Conservation (phyloP, 2,113 vertebrate species). For the Peromyscus maniculatus region DNA sequence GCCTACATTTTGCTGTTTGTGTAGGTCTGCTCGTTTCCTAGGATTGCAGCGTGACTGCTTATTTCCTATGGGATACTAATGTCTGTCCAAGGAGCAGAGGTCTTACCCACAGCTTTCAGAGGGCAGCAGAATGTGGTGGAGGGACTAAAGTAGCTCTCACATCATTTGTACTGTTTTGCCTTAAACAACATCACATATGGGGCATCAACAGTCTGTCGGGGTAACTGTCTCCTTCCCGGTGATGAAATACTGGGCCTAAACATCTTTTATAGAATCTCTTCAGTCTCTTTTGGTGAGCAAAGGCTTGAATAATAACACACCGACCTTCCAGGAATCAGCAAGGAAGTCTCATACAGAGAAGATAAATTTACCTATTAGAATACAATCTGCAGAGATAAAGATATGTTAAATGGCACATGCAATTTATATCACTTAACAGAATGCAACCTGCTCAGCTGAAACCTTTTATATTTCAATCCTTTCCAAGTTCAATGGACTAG, state of each 20-base stretch:
- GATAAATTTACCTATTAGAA: conserved; percentile 71
- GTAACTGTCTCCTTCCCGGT: conserved; percentile 13
- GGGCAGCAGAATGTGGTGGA: background rate
- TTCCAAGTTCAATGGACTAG: background rate
- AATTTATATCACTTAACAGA: conserved; percentile 65
- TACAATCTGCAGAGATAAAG: conserved; percentile 61
- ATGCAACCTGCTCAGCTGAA: conserved; percentile 45
- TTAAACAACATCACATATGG: background rate
- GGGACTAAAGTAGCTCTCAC: background rate
- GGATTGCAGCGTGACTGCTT: background rate
- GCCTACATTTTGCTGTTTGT: background rate
- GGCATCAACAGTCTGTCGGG: background rate
- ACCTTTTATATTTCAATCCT: conserved; percentile 21
- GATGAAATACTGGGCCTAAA: background rate
- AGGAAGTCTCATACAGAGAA: conserved; percentile 35
- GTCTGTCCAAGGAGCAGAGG: background rate
- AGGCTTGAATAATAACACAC: conserved; percentile 66
- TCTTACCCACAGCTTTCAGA: background rate
- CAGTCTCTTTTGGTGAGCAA: background rate
- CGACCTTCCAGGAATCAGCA: conserved; percentile 50
- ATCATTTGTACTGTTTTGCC: background rate
- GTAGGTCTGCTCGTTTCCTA: background rate
- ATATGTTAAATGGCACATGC: conserved; percentile 64
- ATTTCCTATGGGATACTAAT: conserved; percentile 17
- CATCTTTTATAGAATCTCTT: conserved; percentile 27